Percentiles rank a stretch among this genome's conserved stretches.
Evolutionary conservation across 2,113 vertebrate species (phyloP).

Genomic region (Aspidoscelis tigris): DNA sequence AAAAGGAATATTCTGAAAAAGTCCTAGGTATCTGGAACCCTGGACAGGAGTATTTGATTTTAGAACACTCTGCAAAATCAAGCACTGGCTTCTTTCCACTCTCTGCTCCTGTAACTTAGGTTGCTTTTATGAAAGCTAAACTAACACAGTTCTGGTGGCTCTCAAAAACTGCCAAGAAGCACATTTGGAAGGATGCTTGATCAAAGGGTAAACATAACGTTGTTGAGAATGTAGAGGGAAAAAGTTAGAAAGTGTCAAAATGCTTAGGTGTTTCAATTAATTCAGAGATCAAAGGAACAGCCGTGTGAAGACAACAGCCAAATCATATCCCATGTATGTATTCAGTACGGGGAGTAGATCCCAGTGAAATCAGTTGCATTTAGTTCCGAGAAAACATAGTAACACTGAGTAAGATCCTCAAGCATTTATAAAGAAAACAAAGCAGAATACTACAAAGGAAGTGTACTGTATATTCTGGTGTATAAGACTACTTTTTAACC

Average conservation of each 20-base stretch:
- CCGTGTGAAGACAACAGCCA: neutral
- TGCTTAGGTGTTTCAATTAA: slow-evolving; percentile 29
- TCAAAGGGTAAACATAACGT: slow-evolving; percentile 11
- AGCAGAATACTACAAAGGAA: neutral
- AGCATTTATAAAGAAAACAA: neutral
- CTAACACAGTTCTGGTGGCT: fast-evolving
- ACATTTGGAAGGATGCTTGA: slow-evolving; percentile 1
- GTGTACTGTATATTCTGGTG: too few relatives aligned
- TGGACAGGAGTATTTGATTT: too few relatives aligned
- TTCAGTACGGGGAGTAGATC: neutral
- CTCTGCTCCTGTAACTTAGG: neutral
- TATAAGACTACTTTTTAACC: too few relatives aligned
- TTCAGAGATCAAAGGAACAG: slow-evolving; percentile 15
- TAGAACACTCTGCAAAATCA: neutral
- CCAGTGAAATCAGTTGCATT: neutral
- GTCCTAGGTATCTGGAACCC: neutral
- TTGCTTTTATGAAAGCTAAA: slow-evolving; percentile 21
- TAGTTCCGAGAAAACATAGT: neutral
- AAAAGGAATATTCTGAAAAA: neutral
- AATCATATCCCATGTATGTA: neutral
- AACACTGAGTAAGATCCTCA: neutral
- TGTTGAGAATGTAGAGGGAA: slow-evolving; percentile 15
- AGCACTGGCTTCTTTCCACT: neutral
- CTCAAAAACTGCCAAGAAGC: neutral
- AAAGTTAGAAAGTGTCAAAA: slow-evolving; percentile 20